These are phyloP conservation scores for Monodelphis domestica DNA, from an alignment of 2,797 vertebrate genomes.

Conservation along the genomic window DNA sequence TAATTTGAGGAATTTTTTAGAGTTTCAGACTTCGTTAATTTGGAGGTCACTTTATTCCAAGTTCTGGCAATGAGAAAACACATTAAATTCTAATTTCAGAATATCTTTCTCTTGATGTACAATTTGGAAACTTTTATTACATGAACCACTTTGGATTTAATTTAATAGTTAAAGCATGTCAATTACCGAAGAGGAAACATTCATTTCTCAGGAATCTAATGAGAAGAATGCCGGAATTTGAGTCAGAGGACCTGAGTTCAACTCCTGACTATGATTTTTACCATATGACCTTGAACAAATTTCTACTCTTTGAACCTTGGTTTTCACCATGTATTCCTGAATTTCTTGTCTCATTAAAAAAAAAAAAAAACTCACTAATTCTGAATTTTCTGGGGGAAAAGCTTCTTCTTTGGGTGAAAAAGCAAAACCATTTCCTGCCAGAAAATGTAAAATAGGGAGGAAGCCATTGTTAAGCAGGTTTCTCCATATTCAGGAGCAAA, in stretches of 20 bases:
- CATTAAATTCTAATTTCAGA: slow-evolving; percentile 5
- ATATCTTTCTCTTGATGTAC: neutral
- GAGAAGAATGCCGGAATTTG: neutral
- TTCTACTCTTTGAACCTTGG: neutral
- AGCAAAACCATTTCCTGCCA: neutral
- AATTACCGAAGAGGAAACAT: neutral
- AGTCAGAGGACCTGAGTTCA: neutral
- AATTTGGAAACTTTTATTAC: neutral
- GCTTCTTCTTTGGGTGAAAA: slow-evolving; percentile 40
- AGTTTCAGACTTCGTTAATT: neutral
- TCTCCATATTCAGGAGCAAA: neutral
- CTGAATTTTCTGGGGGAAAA: too few species aligned
- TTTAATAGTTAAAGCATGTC: neutral
- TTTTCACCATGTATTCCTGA: neutral
- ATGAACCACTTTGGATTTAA: neutral
- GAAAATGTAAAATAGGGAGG: neutral
- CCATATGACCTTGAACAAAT: neutral
- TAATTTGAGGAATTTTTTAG: slow-evolving; percentile 24
- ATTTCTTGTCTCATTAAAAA: neutral
- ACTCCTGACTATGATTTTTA: neutral
- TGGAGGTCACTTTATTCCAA: neutral
- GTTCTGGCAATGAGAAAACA: neutral
- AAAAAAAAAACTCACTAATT: neutral
- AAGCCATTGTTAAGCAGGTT: neutral
- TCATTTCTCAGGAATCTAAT: neutral